Evolutionary conservation across 2,888 invertebrate genomes (phyloP).

Genomic region (Xestoiulus laeticollis): DNA sequence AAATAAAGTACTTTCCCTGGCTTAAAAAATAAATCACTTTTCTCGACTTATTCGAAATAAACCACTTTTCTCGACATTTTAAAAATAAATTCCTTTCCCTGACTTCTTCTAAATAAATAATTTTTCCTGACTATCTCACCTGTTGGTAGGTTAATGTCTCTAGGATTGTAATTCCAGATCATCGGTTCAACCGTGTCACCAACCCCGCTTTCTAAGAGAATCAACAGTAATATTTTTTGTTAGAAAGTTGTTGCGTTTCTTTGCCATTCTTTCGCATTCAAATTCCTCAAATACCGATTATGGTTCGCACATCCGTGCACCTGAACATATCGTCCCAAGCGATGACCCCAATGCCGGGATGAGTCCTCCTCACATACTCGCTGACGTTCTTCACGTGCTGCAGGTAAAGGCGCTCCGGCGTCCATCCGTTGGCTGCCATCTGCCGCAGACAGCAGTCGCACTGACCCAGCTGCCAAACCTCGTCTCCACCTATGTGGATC

Average conservation of each 20-base stretch:
- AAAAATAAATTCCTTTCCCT: no score
- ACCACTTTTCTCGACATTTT: no score
- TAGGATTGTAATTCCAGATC: slow-evolving; percentile 65
- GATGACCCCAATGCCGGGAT: slow-evolving; percentile 61
- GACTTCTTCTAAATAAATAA: no score
- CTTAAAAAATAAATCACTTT: not conserved
- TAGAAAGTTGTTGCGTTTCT: no score
- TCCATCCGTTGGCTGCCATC: not conserved
- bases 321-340: slow-evolving; percentile 68
- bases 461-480: slow-evolving; percentile 65
- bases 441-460: slow-evolving; percentile 60
- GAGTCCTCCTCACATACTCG: slow-evolving; percentile 60
- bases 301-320: slow-evolving; percentile 56
- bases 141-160: slow-evolving; percentile 57
- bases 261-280: not conserved
- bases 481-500: slow-evolving; percentile 68
- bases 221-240: no score
- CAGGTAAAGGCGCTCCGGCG: slow-evolving; percentile 62
- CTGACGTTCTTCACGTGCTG: slow-evolving; percentile 60
- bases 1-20: not conserved
- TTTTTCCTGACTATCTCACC: no score
- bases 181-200: slow-evolving; percentile 64
- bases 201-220: slow-evolving; percentile 60
- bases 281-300: no score
- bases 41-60: not conserved